A percentile compares a stretch with the other conserved stretches of the same genome.
Conservation (phyloP, 2,113 vertebrate species). For the Pampusana beccarii region DNA sequence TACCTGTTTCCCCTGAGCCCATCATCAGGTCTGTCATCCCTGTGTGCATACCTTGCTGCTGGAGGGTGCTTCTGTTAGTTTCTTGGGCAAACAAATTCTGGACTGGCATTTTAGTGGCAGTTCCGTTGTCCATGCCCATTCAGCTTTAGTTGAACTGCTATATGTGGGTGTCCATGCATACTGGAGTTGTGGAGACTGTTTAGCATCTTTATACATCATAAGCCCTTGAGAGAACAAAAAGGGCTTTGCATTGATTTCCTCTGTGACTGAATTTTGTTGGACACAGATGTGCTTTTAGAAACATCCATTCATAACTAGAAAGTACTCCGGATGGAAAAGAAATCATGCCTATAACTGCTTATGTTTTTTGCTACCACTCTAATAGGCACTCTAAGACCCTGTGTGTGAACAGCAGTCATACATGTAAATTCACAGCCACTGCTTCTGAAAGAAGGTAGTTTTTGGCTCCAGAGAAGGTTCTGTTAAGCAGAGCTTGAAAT, state of each 20-base stretch:
- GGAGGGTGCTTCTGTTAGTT: neutral
- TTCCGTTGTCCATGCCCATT: neutral
- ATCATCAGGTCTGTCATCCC: neutral
- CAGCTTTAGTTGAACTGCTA: neutral
- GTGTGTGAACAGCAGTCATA: neutral
- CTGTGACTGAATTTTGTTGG: neutral
- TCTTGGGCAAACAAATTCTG: neutral
- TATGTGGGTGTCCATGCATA: neutral
- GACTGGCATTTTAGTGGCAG: neutral
- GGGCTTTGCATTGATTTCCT: slow-evolving; percentile 13
- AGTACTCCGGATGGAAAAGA: slow-evolving; percentile 5
- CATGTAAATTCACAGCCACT: neutral
- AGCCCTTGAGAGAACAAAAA: neutral
- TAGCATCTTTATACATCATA: neutral
- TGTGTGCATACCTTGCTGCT: neutral
- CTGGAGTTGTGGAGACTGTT: neutral
- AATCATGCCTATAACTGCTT: neutral
- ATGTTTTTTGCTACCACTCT: neutral
- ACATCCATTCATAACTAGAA: neutral
- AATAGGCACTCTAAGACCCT: neutral
- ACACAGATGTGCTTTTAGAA: slow-evolving; percentile 13
- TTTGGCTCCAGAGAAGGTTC: neutral
- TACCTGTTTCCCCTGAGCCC: neutral
- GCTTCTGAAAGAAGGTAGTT: slow-evolving; percentile 9
- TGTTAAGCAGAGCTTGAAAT: neutral